These are phyloP conservation scores for Streblospio benedicti DNA, from an alignment of 1,140 invertebrate genomes.

Conservation along the genomic window DNA sequence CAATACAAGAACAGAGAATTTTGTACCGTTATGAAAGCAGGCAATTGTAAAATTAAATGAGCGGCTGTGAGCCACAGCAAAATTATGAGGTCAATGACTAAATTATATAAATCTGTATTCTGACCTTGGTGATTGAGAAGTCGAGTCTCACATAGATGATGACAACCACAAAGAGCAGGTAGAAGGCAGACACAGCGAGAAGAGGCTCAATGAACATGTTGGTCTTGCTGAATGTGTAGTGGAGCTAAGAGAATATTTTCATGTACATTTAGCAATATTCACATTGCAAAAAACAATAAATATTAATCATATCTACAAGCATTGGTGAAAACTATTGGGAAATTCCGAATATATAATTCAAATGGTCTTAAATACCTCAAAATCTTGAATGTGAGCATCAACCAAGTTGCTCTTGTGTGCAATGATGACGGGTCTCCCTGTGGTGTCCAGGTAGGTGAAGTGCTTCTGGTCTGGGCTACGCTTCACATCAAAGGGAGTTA, in stretches of 20 bases:
- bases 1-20: too few species aligned
- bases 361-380: too few species aligned
- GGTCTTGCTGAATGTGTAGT: slow-evolving; percentile 76
- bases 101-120: slow-evolving; percentile 2
- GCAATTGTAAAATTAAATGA: background rate
- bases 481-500: slow-evolving; percentile 71
- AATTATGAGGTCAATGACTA: too few species aligned
- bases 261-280: slow-evolving; percentile 10
- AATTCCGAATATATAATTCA: too few species aligned
- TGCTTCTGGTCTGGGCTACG: slow-evolving; percentile 67
- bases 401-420: slow-evolving; percentile 82
- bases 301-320: background rate
- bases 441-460: slow-evolving; percentile 90
- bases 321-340: background rate
- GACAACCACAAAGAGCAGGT: slow-evolving; percentile 79
- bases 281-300: background rate
- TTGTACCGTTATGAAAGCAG: background rate
- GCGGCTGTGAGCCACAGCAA: background rate
- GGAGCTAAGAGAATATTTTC: slow-evolving; percentile 56
- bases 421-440: slow-evolving; percentile 79
- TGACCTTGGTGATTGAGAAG: slow-evolving; percentile 72
- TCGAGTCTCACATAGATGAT: slow-evolving; percentile 92
- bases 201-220: slow-evolving; percentile 85
- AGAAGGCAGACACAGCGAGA: slow-evolving; percentile 76
- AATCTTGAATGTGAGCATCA: slow-evolving; percentile 91